A percentile compares a stretch with the other conserved stretches of the same genome.
Conservation (phyloP, 2,113 vertebrate species). For the Pan paniscus region DNA sequence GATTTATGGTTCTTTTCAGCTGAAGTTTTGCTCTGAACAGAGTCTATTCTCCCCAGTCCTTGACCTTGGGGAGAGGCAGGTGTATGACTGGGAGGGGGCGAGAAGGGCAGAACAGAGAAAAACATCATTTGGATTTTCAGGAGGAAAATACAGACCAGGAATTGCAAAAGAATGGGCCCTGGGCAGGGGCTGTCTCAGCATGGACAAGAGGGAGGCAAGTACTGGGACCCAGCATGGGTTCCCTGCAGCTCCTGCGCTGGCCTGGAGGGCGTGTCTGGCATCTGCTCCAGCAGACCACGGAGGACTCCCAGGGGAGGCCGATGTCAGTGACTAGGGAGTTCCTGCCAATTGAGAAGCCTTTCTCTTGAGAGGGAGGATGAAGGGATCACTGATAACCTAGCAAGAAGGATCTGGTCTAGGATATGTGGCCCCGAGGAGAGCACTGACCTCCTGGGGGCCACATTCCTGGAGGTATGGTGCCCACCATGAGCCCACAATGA, state of each 20-base stretch:
- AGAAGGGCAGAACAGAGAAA: background rate
- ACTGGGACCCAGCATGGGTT: background rate
- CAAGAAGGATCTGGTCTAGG: background rate
- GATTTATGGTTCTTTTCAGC: conserved; percentile 35
- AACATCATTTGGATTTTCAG: conserved; percentile 35
- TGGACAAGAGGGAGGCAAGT: background rate
- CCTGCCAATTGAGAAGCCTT: background rate
- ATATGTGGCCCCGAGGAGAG: background rate
- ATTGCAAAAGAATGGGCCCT: background rate
- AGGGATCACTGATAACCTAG: conserved; percentile 21
- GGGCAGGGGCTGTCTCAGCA: background rate
- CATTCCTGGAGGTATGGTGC: background rate
- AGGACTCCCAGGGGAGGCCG: background rate
- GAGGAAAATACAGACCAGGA: background rate
- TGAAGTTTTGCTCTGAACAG: background rate
- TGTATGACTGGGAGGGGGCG: background rate
- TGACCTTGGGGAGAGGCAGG: conserved; percentile 49
- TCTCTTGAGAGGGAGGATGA: conserved; percentile 34
- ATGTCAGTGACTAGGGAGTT: background rate
- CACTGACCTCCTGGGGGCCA: background rate
- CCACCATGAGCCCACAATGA: background rate
- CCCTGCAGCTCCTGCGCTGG: background rate
- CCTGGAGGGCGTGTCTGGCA: background rate
- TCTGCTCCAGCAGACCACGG: background rate
- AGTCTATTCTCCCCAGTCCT: background rate